These are phyloP conservation scores for Rhizoglyphus robini DNA, from an alignment of 1,140 invertebrate species.

Conservation along the genomic window DNA sequence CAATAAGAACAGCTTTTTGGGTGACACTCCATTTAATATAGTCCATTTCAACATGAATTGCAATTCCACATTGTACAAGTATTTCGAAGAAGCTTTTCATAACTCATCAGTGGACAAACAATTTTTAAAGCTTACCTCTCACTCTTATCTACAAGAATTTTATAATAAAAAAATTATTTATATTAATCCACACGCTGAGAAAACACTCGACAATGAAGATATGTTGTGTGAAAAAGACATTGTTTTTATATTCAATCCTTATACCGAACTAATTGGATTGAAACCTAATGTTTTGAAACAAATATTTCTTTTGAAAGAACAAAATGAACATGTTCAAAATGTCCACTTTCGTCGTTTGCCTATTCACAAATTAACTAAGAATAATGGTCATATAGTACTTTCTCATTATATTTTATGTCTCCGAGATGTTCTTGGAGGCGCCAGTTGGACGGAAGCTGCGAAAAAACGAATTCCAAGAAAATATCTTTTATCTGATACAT, in stretches of 20 bases:
- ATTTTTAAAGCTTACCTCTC: background rate
- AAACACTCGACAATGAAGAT: background rate
- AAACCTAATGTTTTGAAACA: background rate
- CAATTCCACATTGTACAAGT: background rate
- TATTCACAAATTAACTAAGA: background rate
- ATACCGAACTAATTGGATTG: background rate
- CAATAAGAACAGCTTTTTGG: background rate
- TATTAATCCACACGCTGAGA: conserved; percentile 3
- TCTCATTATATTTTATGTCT: conserved; percentile 3
- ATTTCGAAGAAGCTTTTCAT: background rate
- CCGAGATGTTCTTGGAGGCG: background rate
- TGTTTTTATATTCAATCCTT: conserved; percentile 14
- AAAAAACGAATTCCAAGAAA: conserved; percentile 9
- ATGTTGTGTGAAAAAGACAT: background rate
- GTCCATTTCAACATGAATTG: background rate
- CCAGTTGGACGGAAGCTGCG: background rate
- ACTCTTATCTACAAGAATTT: background rate
- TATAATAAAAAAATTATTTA: background rate
- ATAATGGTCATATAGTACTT: background rate
- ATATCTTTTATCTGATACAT: no score
- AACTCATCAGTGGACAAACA: background rate
- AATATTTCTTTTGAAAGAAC: background rate
- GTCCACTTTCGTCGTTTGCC: background rate
- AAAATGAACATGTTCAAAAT: background rate
- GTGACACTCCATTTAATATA: background rate